These are phyloP conservation scores for Toxotes lorentzi DNA, from an alignment of 2,797 vertebrate species.

Conservation along the genomic window DNA sequence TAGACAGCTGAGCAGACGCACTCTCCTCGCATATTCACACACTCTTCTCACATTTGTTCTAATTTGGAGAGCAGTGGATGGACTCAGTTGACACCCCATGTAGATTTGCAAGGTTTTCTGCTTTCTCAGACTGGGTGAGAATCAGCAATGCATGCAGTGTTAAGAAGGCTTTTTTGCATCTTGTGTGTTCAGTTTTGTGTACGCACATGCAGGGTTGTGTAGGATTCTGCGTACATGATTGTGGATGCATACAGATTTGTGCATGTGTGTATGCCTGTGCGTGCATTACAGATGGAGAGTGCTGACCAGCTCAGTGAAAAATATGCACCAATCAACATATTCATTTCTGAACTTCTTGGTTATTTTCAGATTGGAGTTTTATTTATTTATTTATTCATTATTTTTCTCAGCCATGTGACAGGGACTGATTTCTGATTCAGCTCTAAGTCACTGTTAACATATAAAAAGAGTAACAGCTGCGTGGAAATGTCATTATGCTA, in stretches of 20 bases:
- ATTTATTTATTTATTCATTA: neutral
- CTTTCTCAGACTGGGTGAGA: slow-evolving; percentile 30
- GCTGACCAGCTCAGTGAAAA: slow-evolving; percentile 20
- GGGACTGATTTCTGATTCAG: slow-evolving; percentile 48
- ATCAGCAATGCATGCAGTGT: neutral
- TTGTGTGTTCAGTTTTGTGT: neutral
- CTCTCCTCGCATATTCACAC: slow-evolving; percentile 35
- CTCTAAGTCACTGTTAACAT: slow-evolving; percentile 51
- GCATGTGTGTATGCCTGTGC: neutral
- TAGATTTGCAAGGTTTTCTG: slow-evolving; percentile 29
- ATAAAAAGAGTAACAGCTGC: slow-evolving; percentile 66
- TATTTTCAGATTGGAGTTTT: slow-evolving; percentile 22
- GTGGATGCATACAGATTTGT: slow-evolving; percentile 2
- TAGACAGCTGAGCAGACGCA: slow-evolving; percentile 32
- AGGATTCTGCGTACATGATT: neutral
- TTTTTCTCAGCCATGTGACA: slow-evolving; percentile 3
- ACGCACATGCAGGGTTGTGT: neutral
- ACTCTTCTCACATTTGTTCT: slow-evolving; percentile 23
- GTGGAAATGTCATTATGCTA: slow-evolving; percentile 44
- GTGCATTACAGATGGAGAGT: slow-evolving; percentile 25
- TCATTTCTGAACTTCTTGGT: slow-evolving; percentile 24
- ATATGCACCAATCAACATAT: slow-evolving; percentile 15
- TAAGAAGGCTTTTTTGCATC: neutral
- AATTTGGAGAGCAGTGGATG: slow-evolving; percentile 13
- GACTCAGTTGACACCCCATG: slow-evolving; percentile 4